Base-by-base conservation (phyloP, 2,888 invertebrate genomes). In the Rosalia funebris region DNA sequence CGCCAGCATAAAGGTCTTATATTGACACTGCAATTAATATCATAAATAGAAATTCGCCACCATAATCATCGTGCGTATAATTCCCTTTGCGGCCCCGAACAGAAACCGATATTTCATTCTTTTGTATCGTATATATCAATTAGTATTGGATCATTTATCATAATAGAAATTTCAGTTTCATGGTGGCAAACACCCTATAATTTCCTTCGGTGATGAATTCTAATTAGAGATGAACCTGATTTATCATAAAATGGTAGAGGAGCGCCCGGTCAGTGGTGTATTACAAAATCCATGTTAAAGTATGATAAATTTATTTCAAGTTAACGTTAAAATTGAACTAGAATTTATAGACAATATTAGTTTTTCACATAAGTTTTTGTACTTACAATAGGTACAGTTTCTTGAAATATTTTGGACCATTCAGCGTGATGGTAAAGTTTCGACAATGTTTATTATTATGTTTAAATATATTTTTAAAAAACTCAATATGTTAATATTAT, bases 101-200 rank as follows among this genome's bases (percentile, higher is more conserved):
- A 61, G 60, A 64, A 20, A 44, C 54, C 46, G 36, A 64, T 63
- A 68, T 64, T 62, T 63, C 62, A 68, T 62, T 66, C 63, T 61
- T 66, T 52, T 60, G 66, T 60, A 69, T 67, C 71, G 69, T 72
- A 71, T 68, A 71, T 72, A 69, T 69, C 72, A 72, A 70, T 72
- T 72, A 71, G 61, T 46, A 45, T 61, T 48, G 39, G 41, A 62
- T 65, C 66, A 70, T 72, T 70, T 66, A 71, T 72, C 70, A 70
- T 61, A 56, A 63, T 56, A 48, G 57, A 65, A 66, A 63, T 68
- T 64, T 65, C 65, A 57, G 60, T 39, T 60, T 58, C 48, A 1
- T 3, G 20, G 3, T 42, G n/a, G 20, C 20, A 42, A 42, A 11
- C 42, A 15, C 17, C 11, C 17, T 15, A 17, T 42, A 42, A 42